Percentiles rank a stretch among this genome's conserved stretches.
Conservation (phyloP, 2,888 invertebrate species). For the Lasioglossum zephyrum region DNA sequence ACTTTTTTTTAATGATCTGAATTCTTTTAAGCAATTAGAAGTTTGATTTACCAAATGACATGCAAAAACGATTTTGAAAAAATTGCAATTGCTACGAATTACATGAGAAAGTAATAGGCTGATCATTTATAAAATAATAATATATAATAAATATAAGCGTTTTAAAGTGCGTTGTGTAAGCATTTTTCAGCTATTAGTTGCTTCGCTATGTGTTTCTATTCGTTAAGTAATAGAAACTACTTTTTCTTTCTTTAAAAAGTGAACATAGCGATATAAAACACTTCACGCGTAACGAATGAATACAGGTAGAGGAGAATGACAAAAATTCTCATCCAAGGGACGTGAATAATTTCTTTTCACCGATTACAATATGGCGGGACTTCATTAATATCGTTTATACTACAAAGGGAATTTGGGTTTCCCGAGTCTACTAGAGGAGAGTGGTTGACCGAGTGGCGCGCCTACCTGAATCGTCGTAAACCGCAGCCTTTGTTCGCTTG, state of each 20-base stretch:
- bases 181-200: no score
- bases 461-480: slow-evolving; percentile 1
- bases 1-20: no score
- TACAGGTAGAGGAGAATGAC: neutral
- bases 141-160: no score
- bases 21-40: no score
- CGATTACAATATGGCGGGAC: neutral
- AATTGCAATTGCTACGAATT: no score
- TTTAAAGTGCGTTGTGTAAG: no score
- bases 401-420: neutral
- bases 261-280: neutral
- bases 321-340: neutral
- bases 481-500: neutral
- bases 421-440: neutral
- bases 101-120: no score
- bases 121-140: no score
- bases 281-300: neutral
- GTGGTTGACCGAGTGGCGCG: neutral
- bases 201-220: no score
- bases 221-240: no score
- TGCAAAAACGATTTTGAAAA: no score
- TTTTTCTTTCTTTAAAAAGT: neutral
- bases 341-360: neutral
- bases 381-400: neutral
- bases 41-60: no score